Evolutionary conservation across 2,113 vertebrate genomes (phyloP), one percentile per base, ranked within the genome.

Genomic region (Gobio gobio): DNA sequence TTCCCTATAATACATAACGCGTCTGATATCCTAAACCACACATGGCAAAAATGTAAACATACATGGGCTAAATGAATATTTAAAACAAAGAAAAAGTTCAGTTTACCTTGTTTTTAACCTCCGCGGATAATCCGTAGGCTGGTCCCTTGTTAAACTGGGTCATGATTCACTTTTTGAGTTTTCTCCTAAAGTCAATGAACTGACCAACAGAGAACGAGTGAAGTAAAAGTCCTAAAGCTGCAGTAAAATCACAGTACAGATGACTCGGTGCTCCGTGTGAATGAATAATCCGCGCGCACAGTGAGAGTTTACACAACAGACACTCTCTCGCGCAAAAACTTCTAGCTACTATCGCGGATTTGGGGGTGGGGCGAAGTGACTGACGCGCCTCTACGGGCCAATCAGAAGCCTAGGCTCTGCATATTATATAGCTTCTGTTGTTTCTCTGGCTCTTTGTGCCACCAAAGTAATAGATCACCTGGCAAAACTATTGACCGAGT

Each of bases 61-160:
- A 20, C 3, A 64, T 63, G 12, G 49, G 14, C 49, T 51, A n/a
- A n/a, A 29, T 16, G 2, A 43, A 86, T 14, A 36, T 64, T n/a
- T 7, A 26, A 33, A 64, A 36, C 1, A 51, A 59, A 12, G n/a
- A 49, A 68, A 64, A 2, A 8, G 2, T 40, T 58, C 10, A 49
- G 47, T 92, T 87, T 92, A 98, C 97, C 96, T 98, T 98, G 93
- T 96, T 98, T 86, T 96, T 96, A 78, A 98, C 97, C 89, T 98
- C 97, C 29, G 97, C 97, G 61, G 97, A 97, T 79, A 98, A 92
- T 80, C 97, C 97, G 86, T 98, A 98, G 56, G 96, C 94, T 49
- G 97, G 97, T 74, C 97, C 97, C 91, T 96, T 97, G 90, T 98
- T 98, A 89, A 98, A 98, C 89, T 97, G 95, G 80, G 96, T 95